These are phyloP conservation scores for Sebastes cheni DNA, from an alignment of 2,797 vertebrate genomes.

Conservation along the genomic window DNA sequence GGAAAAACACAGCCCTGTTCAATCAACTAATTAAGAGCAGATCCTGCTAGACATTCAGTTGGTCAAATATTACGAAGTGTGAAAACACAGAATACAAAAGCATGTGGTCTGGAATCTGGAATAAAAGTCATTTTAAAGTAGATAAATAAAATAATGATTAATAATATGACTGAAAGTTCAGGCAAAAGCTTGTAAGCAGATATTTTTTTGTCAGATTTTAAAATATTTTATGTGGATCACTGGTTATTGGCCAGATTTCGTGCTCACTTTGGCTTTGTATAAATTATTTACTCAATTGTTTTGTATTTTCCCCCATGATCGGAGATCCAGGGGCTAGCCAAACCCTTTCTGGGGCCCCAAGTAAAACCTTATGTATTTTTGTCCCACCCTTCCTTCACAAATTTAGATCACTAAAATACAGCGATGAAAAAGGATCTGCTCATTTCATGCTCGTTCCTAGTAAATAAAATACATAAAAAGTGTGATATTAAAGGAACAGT, in stretches of 20 bases:
- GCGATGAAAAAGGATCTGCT: not conserved
- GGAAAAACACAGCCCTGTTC: slow-evolving; percentile 39
- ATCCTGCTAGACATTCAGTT: not conserved
- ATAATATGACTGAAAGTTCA: not conserved
- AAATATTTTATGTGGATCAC: not conserved
- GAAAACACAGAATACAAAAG: not conserved
- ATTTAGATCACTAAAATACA: not conserved
- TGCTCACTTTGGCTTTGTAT: not conserved
- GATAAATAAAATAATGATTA: not conserved
- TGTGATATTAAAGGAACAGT: fast-evolving
- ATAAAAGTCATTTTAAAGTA: not conserved
- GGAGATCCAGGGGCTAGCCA: not conserved
- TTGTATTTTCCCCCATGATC: not conserved
- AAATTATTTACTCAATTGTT: not conserved
- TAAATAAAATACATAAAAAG: not conserved
- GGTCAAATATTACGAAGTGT: not conserved
- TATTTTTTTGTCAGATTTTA: not conserved
- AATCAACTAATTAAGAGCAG: slow-evolving; percentile 21
- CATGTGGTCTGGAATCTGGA: not conserved
- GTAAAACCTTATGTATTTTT: not conserved
- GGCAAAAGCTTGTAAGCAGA: not conserved
- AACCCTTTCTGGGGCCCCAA: not conserved
- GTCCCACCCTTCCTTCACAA: not conserved
- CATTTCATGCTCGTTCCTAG: fast-evolving
- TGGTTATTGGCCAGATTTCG: not conserved